phyloP scores from a whole-genome alignment of 2,888 invertebrate species.

The Mechanitis mazaeus region DNA sequence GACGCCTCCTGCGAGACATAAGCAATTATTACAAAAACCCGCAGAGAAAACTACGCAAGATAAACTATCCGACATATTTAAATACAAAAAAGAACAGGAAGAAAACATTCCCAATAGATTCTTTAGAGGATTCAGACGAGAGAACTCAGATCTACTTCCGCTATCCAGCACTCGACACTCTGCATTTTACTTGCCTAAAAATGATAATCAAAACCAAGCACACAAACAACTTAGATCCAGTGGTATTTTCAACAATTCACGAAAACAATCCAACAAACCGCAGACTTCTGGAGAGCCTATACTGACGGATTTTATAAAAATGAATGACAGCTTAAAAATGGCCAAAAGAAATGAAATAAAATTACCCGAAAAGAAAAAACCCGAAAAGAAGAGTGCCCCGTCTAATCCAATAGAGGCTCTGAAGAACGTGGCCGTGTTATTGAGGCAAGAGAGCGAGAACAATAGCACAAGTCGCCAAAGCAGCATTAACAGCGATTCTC shows the following conservation, averaged over 20 bases:
- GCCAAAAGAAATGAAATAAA: conserved; percentile 60
- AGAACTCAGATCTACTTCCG: conserved; percentile 90
- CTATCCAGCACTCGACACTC: conserved; percentile 85
- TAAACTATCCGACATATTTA: conserved; percentile 68
- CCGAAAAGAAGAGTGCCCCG: conserved; percentile 46
- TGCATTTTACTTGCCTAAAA: conserved; percentile 79
- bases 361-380: conserved; percentile 47
- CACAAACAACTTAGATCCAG: conserved; percentile 78
- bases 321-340: conserved; percentile 72
- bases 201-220: conserved; percentile 65
- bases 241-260: conserved; percentile 82
- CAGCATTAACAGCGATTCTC: conserved; percentile 65
- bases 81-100: conserved; percentile 83
- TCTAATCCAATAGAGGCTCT: conserved; percentile 66
- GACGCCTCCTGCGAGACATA: conserved; percentile 64
- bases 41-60: conserved; percentile 61
- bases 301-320: conserved; percentile 81
- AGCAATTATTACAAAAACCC: conserved; percentile 56
- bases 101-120: conserved; percentile 83
- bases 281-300: conserved; percentile 80
- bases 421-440: conserved; percentile 62
- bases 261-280: conserved; percentile 73
- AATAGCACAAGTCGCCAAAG: conserved; percentile 61
- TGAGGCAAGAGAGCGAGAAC: conserved; percentile 60
- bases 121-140: conserved; percentile 86